Evolutionary conservation across 2,888 invertebrate genomes (phyloP).

Genomic region (Cylloceria caligata): DNA sequence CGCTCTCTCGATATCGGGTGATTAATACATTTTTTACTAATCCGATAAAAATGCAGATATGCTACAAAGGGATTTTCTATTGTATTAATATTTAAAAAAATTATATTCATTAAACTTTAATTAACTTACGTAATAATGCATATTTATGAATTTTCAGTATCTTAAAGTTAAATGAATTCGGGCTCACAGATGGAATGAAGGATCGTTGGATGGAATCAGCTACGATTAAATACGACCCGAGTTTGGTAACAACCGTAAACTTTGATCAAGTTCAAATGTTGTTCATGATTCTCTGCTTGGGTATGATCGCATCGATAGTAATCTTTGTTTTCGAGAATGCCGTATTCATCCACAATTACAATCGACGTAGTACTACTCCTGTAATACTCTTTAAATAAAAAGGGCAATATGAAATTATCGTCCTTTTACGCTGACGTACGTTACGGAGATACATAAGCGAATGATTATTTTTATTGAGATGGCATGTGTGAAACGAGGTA

Average conservation of each 20-base stretch:
- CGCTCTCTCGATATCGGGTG: constrained; percentile 72
- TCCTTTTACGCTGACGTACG: background rate
- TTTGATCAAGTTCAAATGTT: constrained; percentile 30
- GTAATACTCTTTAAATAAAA: background rate
- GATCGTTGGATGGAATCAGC: constrained; percentile 47
- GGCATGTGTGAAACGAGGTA: background rate
- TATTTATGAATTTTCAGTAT: constrained; percentile 35
- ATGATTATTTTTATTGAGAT: background rate
- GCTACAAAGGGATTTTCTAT: background rate
- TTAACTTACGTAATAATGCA: background rate
- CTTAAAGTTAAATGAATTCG: constrained; percentile 50
- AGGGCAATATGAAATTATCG: background rate
- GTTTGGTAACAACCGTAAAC: constrained; percentile 6
- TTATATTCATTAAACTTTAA: background rate
- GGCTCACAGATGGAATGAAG: constrained; percentile 46
- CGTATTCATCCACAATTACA: constrained; percentile 20
- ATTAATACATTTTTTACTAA: constrained; percentile 1
- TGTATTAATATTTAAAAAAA: too few species aligned
- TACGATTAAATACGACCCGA: background rate
- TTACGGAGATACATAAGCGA: background rate
- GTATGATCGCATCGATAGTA: constrained; percentile 28
- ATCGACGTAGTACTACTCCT: background rate
- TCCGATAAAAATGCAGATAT: background rate
- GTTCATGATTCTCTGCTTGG: constrained; percentile 38
- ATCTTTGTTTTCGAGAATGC: constrained; percentile 44